Conservation (phyloP, 2,888 invertebrate species). For the Cynaeus angustus region DNA sequence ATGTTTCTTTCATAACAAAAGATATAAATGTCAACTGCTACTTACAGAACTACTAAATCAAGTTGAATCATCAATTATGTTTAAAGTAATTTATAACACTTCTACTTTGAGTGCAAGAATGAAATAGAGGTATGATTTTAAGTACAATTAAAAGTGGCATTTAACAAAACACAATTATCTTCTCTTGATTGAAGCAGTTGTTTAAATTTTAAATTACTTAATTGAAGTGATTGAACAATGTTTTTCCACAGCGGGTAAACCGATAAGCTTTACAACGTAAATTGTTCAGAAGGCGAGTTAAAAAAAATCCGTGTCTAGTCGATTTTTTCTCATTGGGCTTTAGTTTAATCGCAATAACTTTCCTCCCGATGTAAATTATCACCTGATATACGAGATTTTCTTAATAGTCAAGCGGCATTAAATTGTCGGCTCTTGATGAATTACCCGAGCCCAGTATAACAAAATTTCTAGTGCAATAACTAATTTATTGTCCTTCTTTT, state of each 20-base stretch:
- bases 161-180: conserved; percentile 15
- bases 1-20: background rate
- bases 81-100: conserved; percentile 12
- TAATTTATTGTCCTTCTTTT: background rate
- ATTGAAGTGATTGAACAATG: background rate
- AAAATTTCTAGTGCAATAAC: too few species aligned
- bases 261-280: too few species aligned
- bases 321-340: too few species aligned
- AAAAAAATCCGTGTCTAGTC: too few species aligned
- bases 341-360: too few species aligned
- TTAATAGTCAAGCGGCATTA: too few species aligned
- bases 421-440: too few species aligned
- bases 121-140: conserved; percentile 1
- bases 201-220: conserved; percentile 9
- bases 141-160: background rate
- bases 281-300: too few species aligned
- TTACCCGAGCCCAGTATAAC: too few species aligned
- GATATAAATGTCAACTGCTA: conserved; percentile 2
- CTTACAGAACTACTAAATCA: background rate
- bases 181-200: conserved; percentile 10
- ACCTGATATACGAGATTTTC: too few species aligned
- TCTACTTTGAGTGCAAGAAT: conserved; percentile 3
- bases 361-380: too few species aligned
- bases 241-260: background rate
- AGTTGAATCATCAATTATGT: background rate